Percentiles rank a stretch among this genome's conserved stretches.
Evolutionary conservation across 1,140 invertebrate species (phyloP).

Genomic region (Temnothorax curvispinosus): DNA sequence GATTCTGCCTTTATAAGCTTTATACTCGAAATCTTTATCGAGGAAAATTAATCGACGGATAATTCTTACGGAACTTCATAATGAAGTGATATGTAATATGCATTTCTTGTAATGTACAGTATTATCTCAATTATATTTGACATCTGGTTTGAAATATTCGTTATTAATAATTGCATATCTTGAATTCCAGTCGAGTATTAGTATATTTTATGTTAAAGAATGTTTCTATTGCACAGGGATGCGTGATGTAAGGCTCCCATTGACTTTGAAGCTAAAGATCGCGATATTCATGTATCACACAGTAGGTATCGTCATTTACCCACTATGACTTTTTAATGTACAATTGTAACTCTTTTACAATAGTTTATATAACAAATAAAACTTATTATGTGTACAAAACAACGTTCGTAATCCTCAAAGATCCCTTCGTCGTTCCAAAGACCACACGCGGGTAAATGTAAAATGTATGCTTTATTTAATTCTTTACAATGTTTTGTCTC

Average conservation of each 20-base stretch:
- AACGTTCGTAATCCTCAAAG: neutral
- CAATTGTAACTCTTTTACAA: constrained; percentile 77
- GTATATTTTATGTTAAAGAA: constrained; percentile 59
- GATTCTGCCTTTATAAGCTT: constrained; percentile 8
- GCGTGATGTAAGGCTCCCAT: constrained; percentile 35
- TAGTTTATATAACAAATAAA: constrained; percentile 78
- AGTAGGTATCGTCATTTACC: constrained; percentile 64
- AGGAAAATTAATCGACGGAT: neutral
- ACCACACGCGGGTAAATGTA: constrained; percentile 78
- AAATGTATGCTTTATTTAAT: constrained; percentile 86
- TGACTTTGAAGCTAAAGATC: constrained; percentile 47
- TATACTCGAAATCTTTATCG: neutral
- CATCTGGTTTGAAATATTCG: constrained; percentile 49
- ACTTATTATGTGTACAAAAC: constrained; percentile 61
- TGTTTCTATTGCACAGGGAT: constrained; percentile 60
- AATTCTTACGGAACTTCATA: constrained; percentile 7
- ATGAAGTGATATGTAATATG: constrained; percentile 9
- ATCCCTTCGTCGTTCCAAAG: neutral
- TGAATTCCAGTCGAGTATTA: constrained; percentile 60
- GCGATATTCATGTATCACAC: constrained; percentile 63
- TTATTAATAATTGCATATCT: constrained; percentile 44
- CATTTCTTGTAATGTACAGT: constrained; percentile 66
- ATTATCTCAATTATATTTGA: constrained; percentile 57
- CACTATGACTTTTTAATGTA: constrained; percentile 75
- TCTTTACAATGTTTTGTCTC: constrained; percentile 84